Evolutionary conservation across 2,797 vertebrate species (phyloP), one percentile per base, ranked within the genome.

Genomic region (Bovichtus diacanthus): DNA sequence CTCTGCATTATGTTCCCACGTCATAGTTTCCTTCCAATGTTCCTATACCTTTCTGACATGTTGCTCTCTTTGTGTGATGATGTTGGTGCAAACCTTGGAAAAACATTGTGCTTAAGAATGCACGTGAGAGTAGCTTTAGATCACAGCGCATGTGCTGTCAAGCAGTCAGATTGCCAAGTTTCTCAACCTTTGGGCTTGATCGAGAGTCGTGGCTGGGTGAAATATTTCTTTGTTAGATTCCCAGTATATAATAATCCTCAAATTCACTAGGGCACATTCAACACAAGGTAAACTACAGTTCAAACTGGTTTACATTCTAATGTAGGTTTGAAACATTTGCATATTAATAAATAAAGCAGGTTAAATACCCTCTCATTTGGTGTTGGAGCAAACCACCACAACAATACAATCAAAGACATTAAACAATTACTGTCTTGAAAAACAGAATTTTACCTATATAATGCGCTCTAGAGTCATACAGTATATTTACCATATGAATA

Each of bases 81-180:
- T 61, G 19, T 19, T 47, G 44, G 53, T 46, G 55, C 7, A 56
- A 53, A 44, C 19, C 29, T 62, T 55, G 34, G 27, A 46, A 56
- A 70, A 70, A 46, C 6, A 47, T 7, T 16, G 36, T 29, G 47
- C 34, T 65, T 39, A 47, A 13, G 29, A 47, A 38, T 2, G 50
- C 31, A 4, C 11, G 25, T 31, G 25, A 67, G 31, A 55, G 25
- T n/a, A 44, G 73, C 82, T 74, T 70, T 62, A 49, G 55, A 72
- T 65, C 25, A 23, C 74, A 21, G 60, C 59, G 47, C 50, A 39
- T 15, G 41, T 23, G 51, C 46, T 8, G 63, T 64, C 60, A 74
- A 34, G 23, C 46, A 54, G 27, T 43, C 53, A 43, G 38, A 66
- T 39, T 74, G 73, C 70, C 31, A 34, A 6, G 31, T 8, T 49